phyloP scores from a whole-genome alignment of 2,797 vertebrate species.

The Gymnopithys bicolor region DNA sequence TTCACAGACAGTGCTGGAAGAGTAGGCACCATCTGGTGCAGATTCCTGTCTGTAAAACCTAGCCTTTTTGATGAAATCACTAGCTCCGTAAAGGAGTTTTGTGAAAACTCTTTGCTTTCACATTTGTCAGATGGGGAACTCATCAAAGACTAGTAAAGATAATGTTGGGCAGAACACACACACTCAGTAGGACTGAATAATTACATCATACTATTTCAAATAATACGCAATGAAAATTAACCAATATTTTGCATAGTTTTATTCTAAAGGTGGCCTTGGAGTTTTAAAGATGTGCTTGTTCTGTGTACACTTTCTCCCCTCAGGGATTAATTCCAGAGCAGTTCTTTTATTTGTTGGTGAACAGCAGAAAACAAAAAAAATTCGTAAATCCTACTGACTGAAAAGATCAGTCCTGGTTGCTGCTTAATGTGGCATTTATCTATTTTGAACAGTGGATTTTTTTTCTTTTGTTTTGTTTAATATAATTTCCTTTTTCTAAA shows the following conservation, averaged over 20 bases:
- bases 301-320: background rate
- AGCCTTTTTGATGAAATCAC: background rate
- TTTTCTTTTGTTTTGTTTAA: background rate
- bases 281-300: background rate
- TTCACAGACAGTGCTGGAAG: background rate
- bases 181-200: background rate
- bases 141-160: background rate
- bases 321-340: background rate
- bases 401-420: background rate
- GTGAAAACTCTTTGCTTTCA: background rate
- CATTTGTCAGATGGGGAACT: background rate
- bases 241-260: background rate
- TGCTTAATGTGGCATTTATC: constrained; percentile 51
- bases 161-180: background rate
- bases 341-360: background rate
- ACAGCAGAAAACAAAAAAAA: background rate
- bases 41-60: background rate
- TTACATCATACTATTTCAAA: background rate
- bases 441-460: background rate
- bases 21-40: background rate
- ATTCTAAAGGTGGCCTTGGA: background rate
- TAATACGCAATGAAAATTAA: background rate
- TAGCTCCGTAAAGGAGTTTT: background rate
- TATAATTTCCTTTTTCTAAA: background rate
- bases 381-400: constrained; percentile 30